Evolutionary conservation across 2,888 invertebrate genomes (phyloP).

Genomic region (Agonopterix heracliana): DNA sequence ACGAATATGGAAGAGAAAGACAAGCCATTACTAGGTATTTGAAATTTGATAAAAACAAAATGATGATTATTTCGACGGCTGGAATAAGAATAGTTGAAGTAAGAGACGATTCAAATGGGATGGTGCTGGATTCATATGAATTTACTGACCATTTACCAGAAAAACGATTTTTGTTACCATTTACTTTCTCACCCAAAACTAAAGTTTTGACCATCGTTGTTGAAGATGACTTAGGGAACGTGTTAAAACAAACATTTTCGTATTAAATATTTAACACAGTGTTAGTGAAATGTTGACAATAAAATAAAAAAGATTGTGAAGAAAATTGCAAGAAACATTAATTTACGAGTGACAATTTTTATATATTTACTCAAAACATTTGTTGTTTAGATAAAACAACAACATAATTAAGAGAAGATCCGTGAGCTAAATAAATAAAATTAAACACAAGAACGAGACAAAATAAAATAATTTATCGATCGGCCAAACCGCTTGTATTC

Average conservation of each 20-base stretch:
- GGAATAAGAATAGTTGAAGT: conserved; percentile 82
- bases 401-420: too few species aligned
- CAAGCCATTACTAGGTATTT: conserved; percentile 71
- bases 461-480: too few species aligned
- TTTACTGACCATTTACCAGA: conserved; percentile 76
- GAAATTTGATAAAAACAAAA: conserved; percentile 74
- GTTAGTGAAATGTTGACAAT: conserved; percentile 51
- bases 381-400: too few species aligned
- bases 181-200: conserved; percentile 65
- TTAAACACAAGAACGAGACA: too few species aligned
- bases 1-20: conserved; percentile 71
- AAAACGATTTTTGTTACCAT: conserved; percentile 75
- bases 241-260: conserved; percentile 79
- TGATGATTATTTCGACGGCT: conserved; percentile 77
- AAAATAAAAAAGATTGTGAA: conserved; percentile 23
- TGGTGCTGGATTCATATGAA: conserved; percentile 79
- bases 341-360: conserved; percentile 13
- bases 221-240: conserved; percentile 81
- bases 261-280: conserved; percentile 40
- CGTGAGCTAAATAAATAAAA: too few species aligned
- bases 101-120: conserved; percentile 75
- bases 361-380: conserved; percentile 6
- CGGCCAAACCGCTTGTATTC: too few species aligned
- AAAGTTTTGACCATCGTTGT: conserved; percentile 77
- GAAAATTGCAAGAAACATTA: conserved; percentile 17